These are phyloP conservation scores for Hydrolagus colliei DNA, from an alignment of 2,797 vertebrate species.

Conservation along the genomic window DNA sequence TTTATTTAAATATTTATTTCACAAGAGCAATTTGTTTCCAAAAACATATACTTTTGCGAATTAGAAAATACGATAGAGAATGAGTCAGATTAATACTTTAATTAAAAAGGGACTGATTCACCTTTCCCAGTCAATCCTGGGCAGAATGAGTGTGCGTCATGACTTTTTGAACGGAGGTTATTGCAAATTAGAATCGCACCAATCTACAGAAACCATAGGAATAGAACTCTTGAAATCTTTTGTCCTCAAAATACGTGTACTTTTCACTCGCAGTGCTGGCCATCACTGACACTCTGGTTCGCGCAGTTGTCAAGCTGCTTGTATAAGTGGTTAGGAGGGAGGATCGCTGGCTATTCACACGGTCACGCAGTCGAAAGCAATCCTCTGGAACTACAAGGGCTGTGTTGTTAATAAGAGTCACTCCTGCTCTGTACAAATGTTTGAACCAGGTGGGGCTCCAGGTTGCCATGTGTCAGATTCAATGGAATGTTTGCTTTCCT, in stretches of 20 bases:
- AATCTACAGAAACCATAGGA: not conserved
- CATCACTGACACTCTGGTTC: not conserved
- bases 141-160: not conserved
- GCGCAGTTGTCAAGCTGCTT: conserved; percentile 6
- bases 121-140: not conserved
- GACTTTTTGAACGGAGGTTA: too few species aligned
- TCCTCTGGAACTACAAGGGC: conserved; percentile 6
- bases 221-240: not conserved
- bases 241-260: not conserved
- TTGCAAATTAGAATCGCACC: not conserved
- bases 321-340: conserved; percentile 8
- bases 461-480: conserved; percentile 27
- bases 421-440: conserved; percentile 29
- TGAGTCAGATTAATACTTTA: not conserved
- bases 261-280: not conserved
- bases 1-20: not conserved
- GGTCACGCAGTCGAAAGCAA: conserved; percentile 22
- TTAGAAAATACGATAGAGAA: not conserved
- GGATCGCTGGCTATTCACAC: conserved; percentile 15
- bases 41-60: not conserved
- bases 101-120: not conserved
- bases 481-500: conserved; percentile 11
- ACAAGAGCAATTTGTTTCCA: not conserved
- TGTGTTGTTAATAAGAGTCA: conserved; percentile 24
- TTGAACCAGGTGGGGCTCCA: conserved; percentile 26